Evolutionary conservation across 2,113 vertebrate genomes (phyloP).

Genomic region (Corvus cornix): DNA sequence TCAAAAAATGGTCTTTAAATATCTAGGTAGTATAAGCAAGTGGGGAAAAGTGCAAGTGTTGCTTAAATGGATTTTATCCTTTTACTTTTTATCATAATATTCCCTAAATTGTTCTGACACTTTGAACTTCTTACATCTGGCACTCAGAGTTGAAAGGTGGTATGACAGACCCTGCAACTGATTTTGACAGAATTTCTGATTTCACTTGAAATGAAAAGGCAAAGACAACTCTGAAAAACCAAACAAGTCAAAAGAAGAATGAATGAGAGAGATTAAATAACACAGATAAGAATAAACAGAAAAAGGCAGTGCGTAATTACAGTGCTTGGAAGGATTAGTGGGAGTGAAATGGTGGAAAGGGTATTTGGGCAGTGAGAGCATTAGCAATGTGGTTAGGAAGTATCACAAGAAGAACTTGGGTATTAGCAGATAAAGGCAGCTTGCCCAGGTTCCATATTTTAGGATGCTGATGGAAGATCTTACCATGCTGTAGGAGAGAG

Average conservation of each 20-base stretch:
- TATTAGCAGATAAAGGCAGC: background rate
- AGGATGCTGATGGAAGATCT: background rate
- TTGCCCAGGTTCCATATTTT: background rate
- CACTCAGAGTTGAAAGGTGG: background rate
- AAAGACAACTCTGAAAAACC: background rate
- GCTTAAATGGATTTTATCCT: background rate
- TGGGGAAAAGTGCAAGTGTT: background rate
- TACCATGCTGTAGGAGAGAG: background rate
- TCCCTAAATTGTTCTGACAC: background rate
- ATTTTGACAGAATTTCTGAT: background rate
- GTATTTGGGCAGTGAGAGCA: background rate
- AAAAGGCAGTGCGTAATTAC: background rate
- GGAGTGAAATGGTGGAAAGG: background rate
- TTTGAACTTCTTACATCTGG: background rate
- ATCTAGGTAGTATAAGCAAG: background rate
- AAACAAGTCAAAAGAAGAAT: background rate
- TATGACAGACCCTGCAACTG: background rate
- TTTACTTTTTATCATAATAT: background rate
- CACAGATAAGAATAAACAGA: background rate
- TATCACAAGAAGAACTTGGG: background rate
- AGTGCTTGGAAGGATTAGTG: background rate
- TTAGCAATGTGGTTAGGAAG: background rate
- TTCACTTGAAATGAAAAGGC: background rate
- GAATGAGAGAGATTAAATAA: background rate
- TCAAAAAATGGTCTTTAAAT: background rate